Percentiles rank a stretch among this genome's conserved stretches.
These are phyloP conservation scores for Drosophila heteroneura DNA, from an alignment of 2,888 invertebrate species.

Conservation along the genomic window DNA sequence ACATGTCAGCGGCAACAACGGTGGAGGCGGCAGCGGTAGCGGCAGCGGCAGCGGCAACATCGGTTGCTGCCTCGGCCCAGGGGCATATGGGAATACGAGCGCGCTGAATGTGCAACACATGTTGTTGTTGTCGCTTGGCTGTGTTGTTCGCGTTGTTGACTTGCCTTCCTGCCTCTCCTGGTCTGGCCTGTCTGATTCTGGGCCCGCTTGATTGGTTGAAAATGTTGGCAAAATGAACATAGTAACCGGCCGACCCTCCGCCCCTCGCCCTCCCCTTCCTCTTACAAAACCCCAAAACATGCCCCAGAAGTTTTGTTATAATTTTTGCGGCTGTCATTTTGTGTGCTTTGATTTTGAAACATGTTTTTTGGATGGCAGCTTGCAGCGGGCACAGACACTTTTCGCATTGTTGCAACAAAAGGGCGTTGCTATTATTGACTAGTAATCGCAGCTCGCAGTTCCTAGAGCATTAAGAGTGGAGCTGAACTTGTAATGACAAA, in stretches of 20 bases:
- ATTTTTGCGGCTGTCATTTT: slow-evolving; percentile 76
- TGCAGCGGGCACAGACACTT: slow-evolving; percentile 18
- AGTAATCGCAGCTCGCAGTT: slow-evolving; percentile 5
- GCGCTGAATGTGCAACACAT: slow-evolving; percentile 76
- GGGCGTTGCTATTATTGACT: slow-evolving; percentile 51
- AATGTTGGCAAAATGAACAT: slow-evolving; percentile 64
- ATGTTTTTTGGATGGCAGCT: slow-evolving; percentile 26
- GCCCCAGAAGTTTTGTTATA: slow-evolving; percentile 71
- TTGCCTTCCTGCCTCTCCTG: slow-evolving; percentile 27
- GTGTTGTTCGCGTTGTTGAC: slow-evolving; percentile 60
- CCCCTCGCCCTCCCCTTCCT: not conserved
- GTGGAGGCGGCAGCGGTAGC: slow-evolving; percentile 27
- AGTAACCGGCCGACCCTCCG: not conserved
- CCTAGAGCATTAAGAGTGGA: not conserved
- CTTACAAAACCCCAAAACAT: slow-evolving; percentile 9
- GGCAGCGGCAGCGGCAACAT: slow-evolving; percentile 53
- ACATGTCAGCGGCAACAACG: slow-evolving; percentile 73
- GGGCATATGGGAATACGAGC: slow-evolving; percentile 65
- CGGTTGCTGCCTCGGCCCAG: slow-evolving; percentile 42
- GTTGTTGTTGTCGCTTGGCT: slow-evolving; percentile 66
- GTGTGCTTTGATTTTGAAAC: slow-evolving; percentile 60
- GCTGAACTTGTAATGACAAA: slow-evolving; percentile 33
- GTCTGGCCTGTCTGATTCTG: slow-evolving; percentile 65
- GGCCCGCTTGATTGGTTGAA: slow-evolving; percentile 75
- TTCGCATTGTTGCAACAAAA: slow-evolving; percentile 42